Evolutionary conservation across 2,797 vertebrate genomes (phyloP).

Genomic region (Gymnoscopelus microlampas): DNA sequence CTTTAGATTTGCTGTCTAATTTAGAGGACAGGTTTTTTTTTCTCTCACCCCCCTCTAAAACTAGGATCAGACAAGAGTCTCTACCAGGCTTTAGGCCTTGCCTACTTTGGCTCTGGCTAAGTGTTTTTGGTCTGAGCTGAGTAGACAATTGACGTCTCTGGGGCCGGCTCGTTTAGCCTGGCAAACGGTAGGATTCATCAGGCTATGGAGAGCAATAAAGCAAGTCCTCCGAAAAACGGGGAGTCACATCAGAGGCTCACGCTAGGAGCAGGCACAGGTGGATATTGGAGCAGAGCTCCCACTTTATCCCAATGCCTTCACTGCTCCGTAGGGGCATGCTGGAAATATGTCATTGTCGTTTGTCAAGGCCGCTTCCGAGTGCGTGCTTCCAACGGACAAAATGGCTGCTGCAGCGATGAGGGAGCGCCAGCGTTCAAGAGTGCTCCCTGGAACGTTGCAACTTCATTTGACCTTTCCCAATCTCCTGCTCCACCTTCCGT

Average conservation of each 20-base stretch:
- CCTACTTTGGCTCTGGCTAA: slow-evolving; percentile 7
- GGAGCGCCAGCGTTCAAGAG: no score
- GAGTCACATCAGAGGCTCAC: slow-evolving; percentile 27
- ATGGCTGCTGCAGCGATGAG: no score
- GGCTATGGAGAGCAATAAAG: slow-evolving; percentile 38
- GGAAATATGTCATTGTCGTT: slow-evolving; percentile 39
- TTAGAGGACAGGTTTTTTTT: slow-evolving; percentile 49
- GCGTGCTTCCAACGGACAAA: no score
- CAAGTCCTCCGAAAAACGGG: slow-evolving; percentile 27
- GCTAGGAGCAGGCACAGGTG: slow-evolving; percentile 21
- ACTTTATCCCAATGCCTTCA: slow-evolving; percentile 30
- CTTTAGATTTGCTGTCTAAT: slow-evolving; percentile 69
- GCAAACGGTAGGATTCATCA: slow-evolving; percentile 47
- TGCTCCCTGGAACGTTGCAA: no score
- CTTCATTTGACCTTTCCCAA: no score
- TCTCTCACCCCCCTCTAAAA: slow-evolving; percentile 24
- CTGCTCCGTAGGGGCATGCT: slow-evolving; percentile 24
- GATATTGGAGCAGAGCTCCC: slow-evolving; percentile 35
- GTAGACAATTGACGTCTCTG: slow-evolving; percentile 47
- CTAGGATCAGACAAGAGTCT: slow-evolving; percentile 21
- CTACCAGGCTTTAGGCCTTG: slow-evolving; percentile 18
- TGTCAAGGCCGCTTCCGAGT: slow-evolving; percentile 31
- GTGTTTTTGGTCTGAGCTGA: slow-evolving; percentile 50
- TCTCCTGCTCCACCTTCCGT: no score
- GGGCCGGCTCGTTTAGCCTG: slow-evolving; percentile 50